These are phyloP conservation scores for Lota lota DNA, from an alignment of 2,113 vertebrate species.

Conservation along the genomic window DNA sequence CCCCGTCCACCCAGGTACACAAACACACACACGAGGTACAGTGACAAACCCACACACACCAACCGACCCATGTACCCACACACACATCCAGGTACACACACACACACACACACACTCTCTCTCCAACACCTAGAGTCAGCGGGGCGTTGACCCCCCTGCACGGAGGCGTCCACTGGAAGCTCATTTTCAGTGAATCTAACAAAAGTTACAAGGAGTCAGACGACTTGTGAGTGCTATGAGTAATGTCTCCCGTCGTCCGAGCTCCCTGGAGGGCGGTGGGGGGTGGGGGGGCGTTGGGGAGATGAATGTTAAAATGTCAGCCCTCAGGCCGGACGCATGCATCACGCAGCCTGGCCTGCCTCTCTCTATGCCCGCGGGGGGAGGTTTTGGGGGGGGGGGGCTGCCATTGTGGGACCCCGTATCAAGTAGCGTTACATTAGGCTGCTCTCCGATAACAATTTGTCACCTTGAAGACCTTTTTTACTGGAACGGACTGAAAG, in stretches of 20 bases:
- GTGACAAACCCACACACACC: neutral
- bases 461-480: constrained; percentile 33
- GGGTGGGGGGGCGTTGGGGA: neutral
- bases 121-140: neutral
- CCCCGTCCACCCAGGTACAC: constrained; percentile 7
- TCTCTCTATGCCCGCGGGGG: too few species aligned
- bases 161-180: neutral
- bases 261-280: constrained; percentile 14
- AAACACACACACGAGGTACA: neutral
- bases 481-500: constrained; percentile 13
- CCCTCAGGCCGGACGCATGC: constrained; percentile 15
- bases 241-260: constrained; percentile 29
- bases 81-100: constrained; percentile 5
- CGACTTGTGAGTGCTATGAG: constrained; percentile 18
- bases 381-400: neutral
- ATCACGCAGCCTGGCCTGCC: constrained; percentile 18
- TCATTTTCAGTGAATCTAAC: neutral
- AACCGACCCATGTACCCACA: constrained; percentile 3
- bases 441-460: constrained; percentile 35
- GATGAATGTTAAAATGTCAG: constrained; percentile 46
- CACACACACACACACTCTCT: neutral
- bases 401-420: constrained; percentile 44
- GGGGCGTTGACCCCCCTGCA: neutral
- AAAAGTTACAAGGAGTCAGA: constrained; percentile 20
- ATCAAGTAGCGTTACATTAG: constrained; percentile 45